A percentile compares a stretch with the other conserved stretches of the same genome.
Conservation (phyloP, 2,888 invertebrate species). For the Apotomis betuletana region DNA sequence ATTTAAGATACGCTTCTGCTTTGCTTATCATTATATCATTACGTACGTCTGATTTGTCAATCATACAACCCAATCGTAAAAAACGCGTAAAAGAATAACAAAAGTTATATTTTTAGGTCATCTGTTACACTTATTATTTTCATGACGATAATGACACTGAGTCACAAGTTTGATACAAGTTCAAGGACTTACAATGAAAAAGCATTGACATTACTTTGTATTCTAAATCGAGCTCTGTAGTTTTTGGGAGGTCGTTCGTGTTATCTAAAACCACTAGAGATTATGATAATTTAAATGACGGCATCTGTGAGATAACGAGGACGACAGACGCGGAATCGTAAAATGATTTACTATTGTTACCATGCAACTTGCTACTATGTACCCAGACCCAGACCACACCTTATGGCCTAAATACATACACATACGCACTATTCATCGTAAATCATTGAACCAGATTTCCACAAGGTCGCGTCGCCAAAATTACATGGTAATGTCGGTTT, state of each 20-base stretch:
- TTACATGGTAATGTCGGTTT: too few species aligned
- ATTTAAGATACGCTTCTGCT: conserved; percentile 32
- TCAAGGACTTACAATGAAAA: conserved; percentile 44
- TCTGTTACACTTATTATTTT: conserved; percentile 42
- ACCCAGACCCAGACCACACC: neutral
- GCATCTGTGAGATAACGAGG: conserved; percentile 30
- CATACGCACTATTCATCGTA: too few species aligned
- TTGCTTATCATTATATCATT: conserved; percentile 26
- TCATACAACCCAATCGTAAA: conserved; percentile 22
- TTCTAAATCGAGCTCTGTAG: conserved; percentile 7
- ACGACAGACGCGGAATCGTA: conserved; percentile 9
- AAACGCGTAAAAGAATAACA: conserved; percentile 11
- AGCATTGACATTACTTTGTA: conserved; percentile 25
- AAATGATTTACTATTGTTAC: conserved; percentile 16
- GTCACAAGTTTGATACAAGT: conserved; percentile 46
- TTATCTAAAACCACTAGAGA: conserved; percentile 22
- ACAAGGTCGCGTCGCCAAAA: too few species aligned
- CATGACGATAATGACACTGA: conserved; percentile 43
- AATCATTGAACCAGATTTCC: too few species aligned
- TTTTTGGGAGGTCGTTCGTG: conserved; percentile 18
- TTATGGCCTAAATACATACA: neutral
- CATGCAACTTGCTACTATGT: neutral
- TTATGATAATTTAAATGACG: conserved; percentile 25
- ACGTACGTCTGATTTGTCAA: conserved; percentile 15
- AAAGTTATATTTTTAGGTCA: conserved; percentile 30